Evolutionary conservation across 2,113 vertebrate species (phyloP).

Genomic region (Tapirus terrestris): DNA sequence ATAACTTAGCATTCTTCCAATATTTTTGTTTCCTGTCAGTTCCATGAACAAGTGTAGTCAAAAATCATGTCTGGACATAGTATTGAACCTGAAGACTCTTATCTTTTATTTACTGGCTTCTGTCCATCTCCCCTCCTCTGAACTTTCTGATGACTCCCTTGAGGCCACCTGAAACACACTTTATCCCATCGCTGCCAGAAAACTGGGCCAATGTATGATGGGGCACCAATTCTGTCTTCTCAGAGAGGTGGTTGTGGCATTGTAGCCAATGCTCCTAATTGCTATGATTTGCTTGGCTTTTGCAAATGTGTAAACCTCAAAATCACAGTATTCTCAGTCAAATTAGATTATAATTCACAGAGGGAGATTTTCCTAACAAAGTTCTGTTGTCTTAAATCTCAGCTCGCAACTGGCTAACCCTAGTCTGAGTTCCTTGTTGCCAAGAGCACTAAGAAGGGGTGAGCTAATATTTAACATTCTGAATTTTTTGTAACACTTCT

Average conservation of each 20-base stretch:
- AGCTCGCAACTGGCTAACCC: not conserved
- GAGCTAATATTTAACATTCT: not conserved
- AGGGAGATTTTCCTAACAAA: not conserved
- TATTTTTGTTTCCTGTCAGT: not conserved
- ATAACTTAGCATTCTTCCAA: not conserved
- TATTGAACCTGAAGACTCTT: not conserved
- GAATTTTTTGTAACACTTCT: not conserved
- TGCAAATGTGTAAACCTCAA: not conserved
- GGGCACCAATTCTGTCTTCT: not conserved
- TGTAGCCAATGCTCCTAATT: not conserved
- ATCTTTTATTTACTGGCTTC: not conserved
- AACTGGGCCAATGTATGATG: accelerated
- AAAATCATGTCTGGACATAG: not conserved
- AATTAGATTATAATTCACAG: not conserved
- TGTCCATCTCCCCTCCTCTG: not conserved
- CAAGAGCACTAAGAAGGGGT: not conserved
- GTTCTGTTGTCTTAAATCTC: not conserved
- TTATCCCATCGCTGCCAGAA: not conserved
- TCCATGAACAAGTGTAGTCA: not conserved
- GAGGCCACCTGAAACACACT: not conserved
- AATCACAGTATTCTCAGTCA: not conserved
- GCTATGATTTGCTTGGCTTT: not conserved
- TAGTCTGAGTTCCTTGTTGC: not conserved
- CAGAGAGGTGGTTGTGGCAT: no score
- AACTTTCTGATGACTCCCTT: not conserved